Evolutionary conservation across 1,140 invertebrate species (phyloP).

Genomic region (Calephelis nemesis): DNA sequence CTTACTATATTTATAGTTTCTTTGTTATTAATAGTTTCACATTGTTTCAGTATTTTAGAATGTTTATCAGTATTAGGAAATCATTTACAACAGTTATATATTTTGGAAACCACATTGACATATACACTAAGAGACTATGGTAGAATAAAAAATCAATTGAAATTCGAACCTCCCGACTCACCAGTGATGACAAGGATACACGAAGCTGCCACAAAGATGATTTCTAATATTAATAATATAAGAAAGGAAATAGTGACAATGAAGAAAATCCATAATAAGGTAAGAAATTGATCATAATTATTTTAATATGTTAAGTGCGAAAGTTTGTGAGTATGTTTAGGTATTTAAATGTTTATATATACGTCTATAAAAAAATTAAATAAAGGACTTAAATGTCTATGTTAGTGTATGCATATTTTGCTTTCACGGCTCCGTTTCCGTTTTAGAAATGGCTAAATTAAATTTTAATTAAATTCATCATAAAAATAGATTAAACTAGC

Average conservation of each 20-base stretch:
- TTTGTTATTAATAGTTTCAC: background rate
- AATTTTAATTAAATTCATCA: too few relatives aligned
- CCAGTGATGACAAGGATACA: constrained; percentile 40
- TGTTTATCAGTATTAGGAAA: constrained; percentile 64
- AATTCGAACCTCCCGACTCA: constrained; percentile 59
- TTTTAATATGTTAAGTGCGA: too few relatives aligned
- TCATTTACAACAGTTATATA: constrained; percentile 65
- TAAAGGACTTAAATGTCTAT: too few relatives aligned
- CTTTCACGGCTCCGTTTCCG: too few relatives aligned
- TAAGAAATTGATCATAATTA: constrained; percentile 26
- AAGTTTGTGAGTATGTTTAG: too few relatives aligned
- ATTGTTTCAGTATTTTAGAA: constrained; percentile 55
- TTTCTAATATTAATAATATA: constrained; percentile 53
- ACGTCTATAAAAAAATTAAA: too few relatives aligned
- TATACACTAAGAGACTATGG: constrained; percentile 57
- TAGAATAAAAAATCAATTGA: constrained; percentile 53
- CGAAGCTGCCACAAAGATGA: constrained; percentile 45
- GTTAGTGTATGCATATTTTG: too few relatives aligned
- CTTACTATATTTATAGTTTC: too few relatives aligned
- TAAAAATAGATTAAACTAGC: too few relatives aligned
- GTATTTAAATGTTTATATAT: too few relatives aligned
- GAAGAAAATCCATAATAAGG: constrained; percentile 51
- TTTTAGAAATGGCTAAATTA: too few relatives aligned
- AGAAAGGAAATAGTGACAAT: constrained; percentile 53
- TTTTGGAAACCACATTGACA: constrained; percentile 60